phyloP scores from a whole-genome alignment of 2,113 vertebrate genomes.

The Aleadryas rufinucha region DNA sequence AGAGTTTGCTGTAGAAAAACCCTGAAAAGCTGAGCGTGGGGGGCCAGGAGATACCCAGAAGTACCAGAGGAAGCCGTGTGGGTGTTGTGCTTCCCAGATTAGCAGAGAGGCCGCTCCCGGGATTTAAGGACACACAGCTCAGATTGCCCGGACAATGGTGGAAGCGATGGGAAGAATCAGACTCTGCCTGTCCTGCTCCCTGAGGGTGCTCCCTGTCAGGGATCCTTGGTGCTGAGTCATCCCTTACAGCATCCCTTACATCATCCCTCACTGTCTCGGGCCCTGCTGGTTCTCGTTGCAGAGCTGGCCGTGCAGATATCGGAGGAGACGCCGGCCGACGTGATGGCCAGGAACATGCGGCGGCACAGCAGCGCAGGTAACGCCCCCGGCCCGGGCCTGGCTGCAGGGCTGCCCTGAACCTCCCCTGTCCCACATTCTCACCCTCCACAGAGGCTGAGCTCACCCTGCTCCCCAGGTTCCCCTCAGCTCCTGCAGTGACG shows the following conservation, averaged over 20 bases:
- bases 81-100: background rate
- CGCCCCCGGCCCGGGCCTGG: background rate
- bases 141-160: background rate
- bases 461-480: background rate
- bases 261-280: background rate
- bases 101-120: background rate
- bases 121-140: background rate
- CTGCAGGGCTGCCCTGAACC: background rate
- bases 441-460: background rate
- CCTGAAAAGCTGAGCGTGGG: background rate
- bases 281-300: background rate
- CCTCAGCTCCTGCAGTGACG: rapidly evolving
- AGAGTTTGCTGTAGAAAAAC: background rate
- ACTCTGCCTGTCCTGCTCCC: background rate
- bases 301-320: constrained; percentile 92
- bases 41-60: background rate
- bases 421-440: rapidly evolving
- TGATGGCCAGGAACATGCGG: constrained; percentile 89
- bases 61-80: background rate
- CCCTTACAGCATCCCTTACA: background rate
- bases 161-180: background rate
- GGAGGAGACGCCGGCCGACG: constrained; percentile 86
- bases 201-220: background rate
- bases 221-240: background rate
- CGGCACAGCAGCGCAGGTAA: constrained; percentile 81